These are phyloP conservation scores for Xestia sexstrigata DNA, from an alignment of 2,888 invertebrate species.

Conservation along the genomic window DNA sequence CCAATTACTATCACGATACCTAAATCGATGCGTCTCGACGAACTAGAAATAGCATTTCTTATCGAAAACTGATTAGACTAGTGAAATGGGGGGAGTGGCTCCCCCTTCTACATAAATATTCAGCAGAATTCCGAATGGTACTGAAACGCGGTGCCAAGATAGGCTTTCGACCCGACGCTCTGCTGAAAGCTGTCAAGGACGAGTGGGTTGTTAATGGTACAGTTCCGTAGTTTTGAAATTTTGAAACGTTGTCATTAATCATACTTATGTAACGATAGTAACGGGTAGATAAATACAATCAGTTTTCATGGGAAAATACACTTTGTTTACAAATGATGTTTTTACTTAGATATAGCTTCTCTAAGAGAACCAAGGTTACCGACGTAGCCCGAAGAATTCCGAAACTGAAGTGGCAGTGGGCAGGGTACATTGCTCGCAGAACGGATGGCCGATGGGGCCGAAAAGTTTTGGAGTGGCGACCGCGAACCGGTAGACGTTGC, in stretches of 20 bases:
- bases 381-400: no score
- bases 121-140: slow-evolving; percentile 47
- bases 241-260: slow-evolving; percentile 11
- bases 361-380: no score
- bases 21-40: slow-evolving; percentile 31
- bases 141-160: slow-evolving; percentile 60
- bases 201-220: not conserved
- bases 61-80: slow-evolving; percentile 48
- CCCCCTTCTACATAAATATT: slow-evolving; percentile 61
- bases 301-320: no score
- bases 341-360: no score
- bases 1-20: slow-evolving; percentile 18
- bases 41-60: slow-evolving; percentile 35
- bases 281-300: no score
- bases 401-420: no score
- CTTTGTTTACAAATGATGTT: no score
- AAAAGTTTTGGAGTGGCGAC: no score
- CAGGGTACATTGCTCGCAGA: no score
- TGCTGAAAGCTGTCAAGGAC: slow-evolving; percentile 9
- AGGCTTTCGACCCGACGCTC: slow-evolving; percentile 32
- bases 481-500: no score
- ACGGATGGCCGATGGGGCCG: no score
- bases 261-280: no score
- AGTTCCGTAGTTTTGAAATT: slow-evolving; percentile 29
- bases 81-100: not conserved